Base-by-base conservation (phyloP, 1,140 invertebrate species). In the Diachasmimorpha longicaudata region DNA sequence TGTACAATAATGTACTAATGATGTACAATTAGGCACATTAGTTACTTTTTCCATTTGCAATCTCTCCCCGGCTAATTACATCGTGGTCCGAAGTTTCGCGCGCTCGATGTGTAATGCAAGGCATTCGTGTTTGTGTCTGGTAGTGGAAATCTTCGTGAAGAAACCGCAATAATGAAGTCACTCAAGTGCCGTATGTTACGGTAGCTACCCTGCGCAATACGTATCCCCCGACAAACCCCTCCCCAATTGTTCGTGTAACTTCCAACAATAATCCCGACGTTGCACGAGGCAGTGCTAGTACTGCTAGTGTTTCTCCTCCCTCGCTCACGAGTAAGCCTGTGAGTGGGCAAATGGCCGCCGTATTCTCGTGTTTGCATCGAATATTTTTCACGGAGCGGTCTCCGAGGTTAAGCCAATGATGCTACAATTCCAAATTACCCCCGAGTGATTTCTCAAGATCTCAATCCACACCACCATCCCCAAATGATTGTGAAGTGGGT, bases 111-210 rank as follows among this genome's bases (percentile, higher is more conserved):
- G 39, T 42, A 42, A 42, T 4, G 39, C 13, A 42, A 1, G 39
- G 39, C 39, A 10, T 42, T 42, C 4, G 31, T 31, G 31, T 31
- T 13, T 10, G 2, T 10, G 2, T 9, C 39, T 42, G 0, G 9
- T 10, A 42, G 39, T 42, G 39, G 13, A 42, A 42, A 36, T 31
- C 46, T 72, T 39, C 67, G 55, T 46, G 10, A n/a, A 46, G 21
- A 48, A 10, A 25, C 70, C 58, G 58, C 58, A 23, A 63, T 63
- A 63, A 63, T 25, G 58, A 63, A 63, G 58, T 63, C 58, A 63
- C 0, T 8, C 58, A 63, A 63, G 58, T 63, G 58, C 58, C 58
- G 58, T 63, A 63, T 63, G 58, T 63, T 63, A 63, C 58, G 11
- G 58, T 63, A 63, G 58, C 31, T 19, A n/a, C 23, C 58, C 58